These are phyloP conservation scores for Catocala nupta DNA, from an alignment of 2,888 invertebrate genomes.

Conservation along the genomic window DNA sequence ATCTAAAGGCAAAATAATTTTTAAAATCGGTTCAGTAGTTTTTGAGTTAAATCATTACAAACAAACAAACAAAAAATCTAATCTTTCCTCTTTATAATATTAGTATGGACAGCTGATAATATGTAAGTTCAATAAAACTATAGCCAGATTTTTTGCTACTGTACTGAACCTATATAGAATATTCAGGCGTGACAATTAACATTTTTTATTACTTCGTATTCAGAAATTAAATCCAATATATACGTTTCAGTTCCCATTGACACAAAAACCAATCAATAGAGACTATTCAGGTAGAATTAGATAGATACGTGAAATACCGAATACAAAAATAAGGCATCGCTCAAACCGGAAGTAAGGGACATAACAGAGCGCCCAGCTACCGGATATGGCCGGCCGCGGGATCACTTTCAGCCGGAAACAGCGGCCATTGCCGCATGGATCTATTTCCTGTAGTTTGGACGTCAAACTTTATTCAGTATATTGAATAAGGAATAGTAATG, in stretches of 20 bases:
- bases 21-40: too few species aligned
- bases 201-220: not conserved
- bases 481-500: constrained; percentile 49
- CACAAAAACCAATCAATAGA: constrained; percentile 24
- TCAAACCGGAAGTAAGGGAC: constrained; percentile 55
- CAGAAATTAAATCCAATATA: constrained; percentile 1
- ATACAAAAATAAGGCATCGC: constrained; percentile 37
- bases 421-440: constrained; percentile 64
- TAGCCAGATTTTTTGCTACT: too few species aligned
- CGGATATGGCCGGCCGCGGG: constrained; percentile 62
- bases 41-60: too few species aligned
- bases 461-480: constrained; percentile 62
- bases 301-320: constrained; percentile 34
- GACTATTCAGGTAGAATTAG: constrained; percentile 27
- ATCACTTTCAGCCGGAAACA: constrained; percentile 69
- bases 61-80: too few species aligned
- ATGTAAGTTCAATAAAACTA: too few species aligned
- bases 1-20: too few species aligned
- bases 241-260: not conserved
- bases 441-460: constrained; percentile 69
- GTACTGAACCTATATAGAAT: too few species aligned
- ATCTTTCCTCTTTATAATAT: too few species aligned
- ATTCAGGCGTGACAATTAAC: too few species aligned
- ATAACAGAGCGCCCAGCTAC: constrained; percentile 60
- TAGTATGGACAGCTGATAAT: too few species aligned